Conservation (phyloP, 2,113 vertebrate species). For the Leptodactylus fuscus region DNA sequence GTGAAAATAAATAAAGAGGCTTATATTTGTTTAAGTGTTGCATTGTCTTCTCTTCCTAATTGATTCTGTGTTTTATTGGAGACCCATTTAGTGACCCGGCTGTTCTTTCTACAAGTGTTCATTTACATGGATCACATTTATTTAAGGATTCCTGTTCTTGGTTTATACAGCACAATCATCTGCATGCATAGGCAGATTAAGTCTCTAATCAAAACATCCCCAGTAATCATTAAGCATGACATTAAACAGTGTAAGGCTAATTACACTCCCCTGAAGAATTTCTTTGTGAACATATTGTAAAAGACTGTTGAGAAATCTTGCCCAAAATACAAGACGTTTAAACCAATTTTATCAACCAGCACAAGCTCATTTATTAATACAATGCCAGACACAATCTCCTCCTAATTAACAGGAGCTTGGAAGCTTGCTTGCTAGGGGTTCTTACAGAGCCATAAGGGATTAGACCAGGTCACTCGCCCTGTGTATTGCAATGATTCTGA, state of each 20-base stretch:
- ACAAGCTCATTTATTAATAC: slow-evolving; percentile 63
- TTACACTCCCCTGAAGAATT: slow-evolving; percentile 74
- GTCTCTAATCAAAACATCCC: slow-evolving; percentile 80
- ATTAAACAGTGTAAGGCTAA: slow-evolving; percentile 77
- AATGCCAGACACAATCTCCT: slow-evolving; percentile 52
- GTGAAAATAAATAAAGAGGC: background rate
- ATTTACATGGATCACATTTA: slow-evolving; percentile 71
- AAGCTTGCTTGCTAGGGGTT: slow-evolving; percentile 39
- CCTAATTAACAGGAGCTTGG: slow-evolving; percentile 53
- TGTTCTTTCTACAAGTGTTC: slow-evolving; percentile 68
- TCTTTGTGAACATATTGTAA: slow-evolving; percentile 71
- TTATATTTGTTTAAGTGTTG: slow-evolving; percentile 42
- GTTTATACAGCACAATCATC: slow-evolving; percentile 76
- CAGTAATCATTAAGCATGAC: slow-evolving; percentile 79
- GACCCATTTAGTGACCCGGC: slow-evolving; percentile 68
- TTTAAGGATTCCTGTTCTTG: slow-evolving; percentile 64
- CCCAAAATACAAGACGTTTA: slow-evolving; percentile 66
- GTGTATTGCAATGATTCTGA: slow-evolving; percentile 42
- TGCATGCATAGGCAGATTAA: slow-evolving; percentile 76
- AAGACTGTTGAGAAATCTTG: slow-evolving; percentile 70
- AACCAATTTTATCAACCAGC: slow-evolving; percentile 65
- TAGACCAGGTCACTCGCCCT: slow-evolving; percentile 41
- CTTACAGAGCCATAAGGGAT: slow-evolving; percentile 24
- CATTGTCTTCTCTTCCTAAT: slow-evolving; percentile 66
- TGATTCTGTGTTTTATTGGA: slow-evolving; percentile 66